Evolutionary conservation across 2,113 vertebrate genomes (phyloP).

Genomic region (Aldabrachelys gigantea): DNA sequence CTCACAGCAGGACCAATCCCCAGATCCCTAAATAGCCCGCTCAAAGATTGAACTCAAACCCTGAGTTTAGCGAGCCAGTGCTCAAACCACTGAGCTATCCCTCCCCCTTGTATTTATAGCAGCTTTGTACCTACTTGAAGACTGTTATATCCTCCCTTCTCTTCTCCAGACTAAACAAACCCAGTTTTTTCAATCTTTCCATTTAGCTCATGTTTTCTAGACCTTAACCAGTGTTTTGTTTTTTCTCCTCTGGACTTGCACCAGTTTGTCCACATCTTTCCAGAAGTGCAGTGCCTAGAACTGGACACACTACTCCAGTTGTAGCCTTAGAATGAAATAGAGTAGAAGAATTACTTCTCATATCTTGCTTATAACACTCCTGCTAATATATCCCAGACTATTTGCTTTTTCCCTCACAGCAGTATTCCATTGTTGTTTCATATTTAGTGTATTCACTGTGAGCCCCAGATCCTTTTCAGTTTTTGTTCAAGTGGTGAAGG

Average conservation of each 20-base stretch:
- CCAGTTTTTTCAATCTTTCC: not conserved
- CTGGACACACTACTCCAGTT: not conserved
- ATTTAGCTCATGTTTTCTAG: not conserved
- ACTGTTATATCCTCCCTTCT: not conserved
- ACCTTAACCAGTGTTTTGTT: not conserved
- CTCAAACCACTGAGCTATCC: no score
- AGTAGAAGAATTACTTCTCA: not conserved
- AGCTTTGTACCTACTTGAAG: not conserved
- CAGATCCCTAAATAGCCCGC: no score
- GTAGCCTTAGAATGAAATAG: not conserved
- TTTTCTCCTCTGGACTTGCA: not conserved
- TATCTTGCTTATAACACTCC: not conserved
- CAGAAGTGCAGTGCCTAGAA: not conserved
- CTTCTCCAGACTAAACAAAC: not conserved
- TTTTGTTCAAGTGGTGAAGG: not conserved
- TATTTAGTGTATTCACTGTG: not conserved
- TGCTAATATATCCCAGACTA: not conserved
- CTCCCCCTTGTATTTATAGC: not conserved
- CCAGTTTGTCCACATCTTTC: not conserved
- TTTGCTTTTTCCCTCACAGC: not conserved
- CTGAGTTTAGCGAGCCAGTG: no score
- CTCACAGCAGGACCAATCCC: no score
- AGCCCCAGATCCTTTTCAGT: no score
- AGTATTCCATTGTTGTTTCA: not conserved
- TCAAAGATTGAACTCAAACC: no score